Evolutionary conservation across 2,888 invertebrate species (phyloP).

Genomic region (Camponotus fellah): DNA sequence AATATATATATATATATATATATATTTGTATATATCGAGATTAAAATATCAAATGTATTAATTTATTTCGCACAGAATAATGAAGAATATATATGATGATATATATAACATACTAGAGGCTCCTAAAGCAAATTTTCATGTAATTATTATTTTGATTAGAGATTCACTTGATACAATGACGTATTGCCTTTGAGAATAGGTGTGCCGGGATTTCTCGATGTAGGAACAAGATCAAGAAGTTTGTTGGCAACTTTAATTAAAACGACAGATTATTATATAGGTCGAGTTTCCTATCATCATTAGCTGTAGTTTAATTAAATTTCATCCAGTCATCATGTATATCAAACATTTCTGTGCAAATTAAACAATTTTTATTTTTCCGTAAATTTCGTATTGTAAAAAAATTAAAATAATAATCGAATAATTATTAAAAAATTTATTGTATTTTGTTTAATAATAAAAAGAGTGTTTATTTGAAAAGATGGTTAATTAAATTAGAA

Average conservation of each 20-base stretch:
- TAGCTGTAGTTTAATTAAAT: conserved; percentile 14
- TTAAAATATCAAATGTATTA: not conserved
- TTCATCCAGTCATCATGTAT: not conserved
- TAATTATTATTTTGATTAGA: conserved; percentile 38
- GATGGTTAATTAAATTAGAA: not conserved
- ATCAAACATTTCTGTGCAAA: not conserved
- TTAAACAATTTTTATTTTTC: not conserved
- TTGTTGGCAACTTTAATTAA: conserved; percentile 49
- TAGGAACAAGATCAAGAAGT: conserved; percentile 34
- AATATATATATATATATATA: too few relatives aligned
- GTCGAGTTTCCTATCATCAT: not conserved
- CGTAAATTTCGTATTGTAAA: not conserved
- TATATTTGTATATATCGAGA: not conserved
- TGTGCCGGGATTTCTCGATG: not conserved
- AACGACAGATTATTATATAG: conserved; percentile 26
- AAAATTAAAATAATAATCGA: not conserved
- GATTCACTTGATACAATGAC: not conserved
- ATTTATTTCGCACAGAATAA: not conserved
- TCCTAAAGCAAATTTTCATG: not conserved
- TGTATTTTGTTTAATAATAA: not conserved
- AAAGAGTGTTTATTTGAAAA: not conserved
- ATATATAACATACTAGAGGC: not conserved
- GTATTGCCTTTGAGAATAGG: conserved; percentile 8
- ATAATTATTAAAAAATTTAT: not conserved
- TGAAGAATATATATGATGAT: not conserved